Base-by-base conservation (phyloP, 2,888 invertebrate genomes). In the Apantesis nais region DNA sequence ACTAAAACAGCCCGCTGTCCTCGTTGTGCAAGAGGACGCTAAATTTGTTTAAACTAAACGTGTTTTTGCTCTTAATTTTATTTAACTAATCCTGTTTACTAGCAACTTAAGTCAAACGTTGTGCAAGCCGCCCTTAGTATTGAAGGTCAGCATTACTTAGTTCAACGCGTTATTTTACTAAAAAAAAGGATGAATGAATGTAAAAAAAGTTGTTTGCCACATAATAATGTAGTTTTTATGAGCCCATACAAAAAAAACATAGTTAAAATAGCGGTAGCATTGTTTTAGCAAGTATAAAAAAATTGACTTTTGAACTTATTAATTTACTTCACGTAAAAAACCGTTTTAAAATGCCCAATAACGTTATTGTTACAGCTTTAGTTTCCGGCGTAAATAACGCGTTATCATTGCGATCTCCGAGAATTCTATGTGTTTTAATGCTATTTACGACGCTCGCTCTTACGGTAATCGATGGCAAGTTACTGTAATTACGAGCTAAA, bases 101-200 rank as follows among this genome's bases (percentile, higher is more conserved):
- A n/a, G n/a, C n/a, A n/a, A n/a, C n/a, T n/a, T n/a, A n/a, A n/a
- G n/a, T n/a, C n/a, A n/a, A n/a, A n/a, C n/a, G n/a, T n/a, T n/a
- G n/a, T n/a, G n/a, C n/a, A n/a, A n/a, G n/a, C n/a, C n/a, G n/a
- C n/a, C n/a, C n/a, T n/a, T n/a, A n/a, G n/a, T n/a, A n/a, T n/a
- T n/a, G n/a, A n/a, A n/a, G n/a, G 44, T 19, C 19, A 44, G 19
- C 44, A 44, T 44, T n/a, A 5, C 19, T 7, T 19, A 44, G 44
- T 44, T 44, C 4, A 44, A 48, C 22, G 0, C 0, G 86, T 85
- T 81, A 81, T 80, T 78, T 69, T 68, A 66, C 79, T 79, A 55
- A 85, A 84, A 84, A 86, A 85, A 70, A 67, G 44, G 78, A 75
- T 72, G 76, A 83, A 81, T 81, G 48, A 48, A 48, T 82, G 85